Evolutionary conservation across 1,140 invertebrate genomes (phyloP).

Genomic region (Drosophila miranda): DNA sequence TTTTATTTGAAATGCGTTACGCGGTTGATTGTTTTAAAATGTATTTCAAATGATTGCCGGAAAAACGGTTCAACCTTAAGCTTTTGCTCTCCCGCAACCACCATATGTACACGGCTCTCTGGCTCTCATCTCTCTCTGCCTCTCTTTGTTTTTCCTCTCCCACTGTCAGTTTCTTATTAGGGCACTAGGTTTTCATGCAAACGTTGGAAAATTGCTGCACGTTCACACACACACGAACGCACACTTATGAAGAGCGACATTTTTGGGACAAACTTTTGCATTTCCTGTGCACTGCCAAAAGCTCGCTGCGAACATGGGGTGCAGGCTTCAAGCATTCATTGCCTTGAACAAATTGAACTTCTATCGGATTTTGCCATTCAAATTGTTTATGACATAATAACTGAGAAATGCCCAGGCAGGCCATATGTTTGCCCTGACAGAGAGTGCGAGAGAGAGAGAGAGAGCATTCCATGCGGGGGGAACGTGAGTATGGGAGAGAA

Average conservation of each 20-base stretch:
- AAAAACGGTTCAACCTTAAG: constrained; percentile 23
- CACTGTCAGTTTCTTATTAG: constrained; percentile 58
- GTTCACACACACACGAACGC: constrained; percentile 22
- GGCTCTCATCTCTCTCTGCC: constrained; percentile 1
- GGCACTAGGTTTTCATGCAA: constrained; percentile 80
- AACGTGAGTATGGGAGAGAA: constrained; percentile 18
- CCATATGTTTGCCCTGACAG: constrained; percentile 27
- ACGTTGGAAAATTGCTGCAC: constrained; percentile 69
- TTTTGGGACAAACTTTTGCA: constrained; percentile 70
- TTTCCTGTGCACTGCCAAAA: constrained; percentile 64
- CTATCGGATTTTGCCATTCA: constrained; percentile 56
- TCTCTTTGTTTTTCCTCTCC: constrained; percentile 30
- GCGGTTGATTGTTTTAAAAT: constrained; percentile 28
- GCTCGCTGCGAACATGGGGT: constrained; percentile 29
- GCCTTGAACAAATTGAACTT: constrained; percentile 59
- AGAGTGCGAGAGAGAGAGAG: background rate
- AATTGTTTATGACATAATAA: constrained; percentile 74
- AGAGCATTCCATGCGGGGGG: background rate
- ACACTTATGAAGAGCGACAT: constrained; percentile 31
- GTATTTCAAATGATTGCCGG: constrained; percentile 1
- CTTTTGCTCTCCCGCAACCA: constrained; percentile 2
- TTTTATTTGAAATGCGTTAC: constrained; percentile 27
- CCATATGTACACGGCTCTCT: constrained; percentile 1
- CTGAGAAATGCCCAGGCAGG: constrained; percentile 37
- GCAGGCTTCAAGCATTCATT: constrained; percentile 25